These are phyloP conservation scores for Thymelicus lineola DNA, from an alignment of 2,888 invertebrate genomes.

Conservation along the genomic window DNA sequence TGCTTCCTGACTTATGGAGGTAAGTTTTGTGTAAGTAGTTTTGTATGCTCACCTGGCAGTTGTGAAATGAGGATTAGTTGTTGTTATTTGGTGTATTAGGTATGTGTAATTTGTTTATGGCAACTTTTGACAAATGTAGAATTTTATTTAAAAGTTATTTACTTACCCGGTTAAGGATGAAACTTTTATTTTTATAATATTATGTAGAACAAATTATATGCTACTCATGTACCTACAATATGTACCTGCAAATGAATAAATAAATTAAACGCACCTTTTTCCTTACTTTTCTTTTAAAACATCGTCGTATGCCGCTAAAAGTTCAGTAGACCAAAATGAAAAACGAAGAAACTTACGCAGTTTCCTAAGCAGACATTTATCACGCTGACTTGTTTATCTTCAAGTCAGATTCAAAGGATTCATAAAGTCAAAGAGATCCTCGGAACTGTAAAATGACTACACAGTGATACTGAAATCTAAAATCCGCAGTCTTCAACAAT, in stretches of 20 bases:
- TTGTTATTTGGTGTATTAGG: conserved; percentile 4
- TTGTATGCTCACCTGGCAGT: conserved; percentile 4
- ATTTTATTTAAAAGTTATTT: too few species aligned
- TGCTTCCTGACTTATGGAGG: conserved; percentile 17
- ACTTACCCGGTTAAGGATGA: too few species aligned
- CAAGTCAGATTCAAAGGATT: neutral
- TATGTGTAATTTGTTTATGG: neutral
- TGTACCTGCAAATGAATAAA: too few species aligned
- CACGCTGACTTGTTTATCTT: conserved; percentile 2
- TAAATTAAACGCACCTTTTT: neutral
- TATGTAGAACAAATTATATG: too few species aligned
- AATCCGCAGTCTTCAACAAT: conserved; percentile 11
- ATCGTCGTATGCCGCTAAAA: neutral
- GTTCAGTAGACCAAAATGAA: neutral
- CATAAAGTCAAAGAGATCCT: conserved; percentile 2
- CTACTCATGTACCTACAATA: too few species aligned
- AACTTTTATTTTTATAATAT: too few species aligned
- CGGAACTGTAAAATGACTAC: neutral
- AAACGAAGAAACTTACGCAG: neutral
- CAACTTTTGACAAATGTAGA: too few species aligned
- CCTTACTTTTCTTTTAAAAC: neutral
- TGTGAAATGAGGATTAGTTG: conserved; percentile 9
- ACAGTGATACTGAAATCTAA: conserved; percentile 1
- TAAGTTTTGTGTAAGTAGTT: conserved; percentile 3
- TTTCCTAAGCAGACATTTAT: neutral